Base-by-base conservation (phyloP, 2,888 invertebrate genomes). In the Coelopa pilipes region DNA sequence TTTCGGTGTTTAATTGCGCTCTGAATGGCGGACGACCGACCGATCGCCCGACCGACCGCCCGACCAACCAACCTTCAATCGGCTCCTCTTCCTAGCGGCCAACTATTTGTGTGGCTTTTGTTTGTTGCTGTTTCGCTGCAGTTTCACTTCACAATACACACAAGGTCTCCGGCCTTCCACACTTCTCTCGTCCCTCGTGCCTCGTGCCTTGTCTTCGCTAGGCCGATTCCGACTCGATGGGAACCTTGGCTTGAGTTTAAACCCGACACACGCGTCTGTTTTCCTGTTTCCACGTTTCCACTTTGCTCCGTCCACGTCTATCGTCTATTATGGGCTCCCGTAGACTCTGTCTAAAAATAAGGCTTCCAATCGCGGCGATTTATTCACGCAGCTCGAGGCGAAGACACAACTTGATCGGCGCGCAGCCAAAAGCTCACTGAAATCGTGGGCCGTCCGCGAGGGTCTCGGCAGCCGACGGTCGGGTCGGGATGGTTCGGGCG, bases 361-460 rank as follows among this genome's bases (percentile, higher is more conserved):
- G 34, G 34, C 34, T 34, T 34, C 34, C 34, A 34, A 34, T 34
- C 34, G 34, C 34, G 34, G 34, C 4, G 7, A 34, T 34, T 7
- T 34, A 34, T 34, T 34, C 34, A 34, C 34, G 7, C 34, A 4
- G 34, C 34, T 34, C 34, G 34, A 34, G 34, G 7, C 4, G 34
- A 34, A 34, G 62, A 46, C 62, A 76, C 82, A 79, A 82, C 82
- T 79, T 82, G 82, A 84, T 84, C 83, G 79, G 78, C 80, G 78
- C 77, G 79, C 75, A 76, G 78, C 71, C 78, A 79, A 82, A 78
- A 79, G 80, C 76, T 78, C 79, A 84, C 83, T 84, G 80, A 83
- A 77, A 77, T 62, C 69, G 70, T 76, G 75, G 59, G 34, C 67
- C 68, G 60, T 70, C 70, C 65, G 76, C 75, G 77, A 70, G 75